These are phyloP conservation scores for Achroia grisella DNA, from an alignment of 1,140 invertebrate genomes.

Conservation along the genomic window DNA sequence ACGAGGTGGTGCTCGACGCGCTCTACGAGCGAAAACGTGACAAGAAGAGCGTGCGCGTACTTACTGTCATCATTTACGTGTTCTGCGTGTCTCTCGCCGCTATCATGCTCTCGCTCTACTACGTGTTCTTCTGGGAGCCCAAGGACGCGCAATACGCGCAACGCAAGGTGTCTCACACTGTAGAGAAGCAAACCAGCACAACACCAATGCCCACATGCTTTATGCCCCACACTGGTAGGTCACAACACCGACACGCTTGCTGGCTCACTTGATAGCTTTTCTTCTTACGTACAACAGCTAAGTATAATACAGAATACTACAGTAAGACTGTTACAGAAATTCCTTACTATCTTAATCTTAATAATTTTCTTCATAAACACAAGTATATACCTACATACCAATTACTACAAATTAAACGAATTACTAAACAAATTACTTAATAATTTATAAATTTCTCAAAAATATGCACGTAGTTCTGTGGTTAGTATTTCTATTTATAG, in stretches of 20 bases:
- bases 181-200: conserved; percentile 63
- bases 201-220: conserved; percentile 72
- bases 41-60: conserved; percentile 90
- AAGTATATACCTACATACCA: too few relatives aligned
- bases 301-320: conserved; percentile 1
- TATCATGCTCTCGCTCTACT: conserved; percentile 95
- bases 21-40: conserved; percentile 89
- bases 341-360: too few relatives aligned
- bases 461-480: too few relatives aligned
- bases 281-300: not conserved
- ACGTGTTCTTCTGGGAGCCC: conserved; percentile 96
- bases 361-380: too few relatives aligned
- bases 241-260: conserved; percentile 48
- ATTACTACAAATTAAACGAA: too few relatives aligned
- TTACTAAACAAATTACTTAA: too few relatives aligned
- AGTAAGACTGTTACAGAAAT: not conserved
- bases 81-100: conserved; percentile 96
- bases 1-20: conserved; percentile 85
- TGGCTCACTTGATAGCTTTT: conserved; percentile 5
- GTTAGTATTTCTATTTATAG: too few relatives aligned
- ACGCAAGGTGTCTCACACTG: conserved; percentile 66
- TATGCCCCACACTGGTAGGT: conserved; percentile 71
- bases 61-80: conserved; percentile 96
- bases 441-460: too few relatives aligned
- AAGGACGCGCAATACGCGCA: conserved; percentile 68